Base-by-base conservation (phyloP, 2,113 vertebrate species). In the Mola mola region DNA sequence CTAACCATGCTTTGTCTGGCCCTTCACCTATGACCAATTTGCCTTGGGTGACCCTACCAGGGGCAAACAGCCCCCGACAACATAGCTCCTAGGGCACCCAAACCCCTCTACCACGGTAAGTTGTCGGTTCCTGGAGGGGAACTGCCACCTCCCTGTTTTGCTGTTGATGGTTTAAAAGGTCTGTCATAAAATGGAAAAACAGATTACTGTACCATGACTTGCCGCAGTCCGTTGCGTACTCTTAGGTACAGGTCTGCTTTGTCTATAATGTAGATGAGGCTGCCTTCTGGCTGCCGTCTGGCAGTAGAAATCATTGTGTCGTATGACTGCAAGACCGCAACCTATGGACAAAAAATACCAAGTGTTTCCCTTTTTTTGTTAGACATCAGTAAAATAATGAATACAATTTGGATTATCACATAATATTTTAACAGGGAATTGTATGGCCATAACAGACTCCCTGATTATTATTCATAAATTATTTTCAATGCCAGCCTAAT, bases 211-310 rank as follows among this genome's bases (percentile, higher is more conserved):
- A 98, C 96, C 92, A 94, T 89, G 59, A 98, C 92, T 83, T 93
- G 94, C 25, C 94, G 92, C 90, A 97, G 86, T 25, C 97, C 97
- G 0, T 91, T 79, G 0, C 88, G 92, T 8, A 98, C 93, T 10
- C 95, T 91, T 43, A 98, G 36, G 0, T 94, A 98, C 33, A 98
- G 92, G 48, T 96, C 95, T 31, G 92, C 92, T 26, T 79, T 90
- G 60, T 97, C 96, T 0, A 87, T 49, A 53, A 96, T 71, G 33
- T 94, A 97, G 72, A 97, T 7, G 0, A 99, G 92, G 70, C 90
- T 89, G 10, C 96, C 97, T 75, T 97, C 96, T 0, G 88, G 80
- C 55, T 96, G 89, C 2, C 92, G 91, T 0, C 87, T 91, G 0
- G 83, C 87, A 0, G 90, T 40, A 0, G 90, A 88, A 34, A 98